Base-by-base conservation (phyloP, 2,113 vertebrate species). In the Gulo gulo region DNA sequence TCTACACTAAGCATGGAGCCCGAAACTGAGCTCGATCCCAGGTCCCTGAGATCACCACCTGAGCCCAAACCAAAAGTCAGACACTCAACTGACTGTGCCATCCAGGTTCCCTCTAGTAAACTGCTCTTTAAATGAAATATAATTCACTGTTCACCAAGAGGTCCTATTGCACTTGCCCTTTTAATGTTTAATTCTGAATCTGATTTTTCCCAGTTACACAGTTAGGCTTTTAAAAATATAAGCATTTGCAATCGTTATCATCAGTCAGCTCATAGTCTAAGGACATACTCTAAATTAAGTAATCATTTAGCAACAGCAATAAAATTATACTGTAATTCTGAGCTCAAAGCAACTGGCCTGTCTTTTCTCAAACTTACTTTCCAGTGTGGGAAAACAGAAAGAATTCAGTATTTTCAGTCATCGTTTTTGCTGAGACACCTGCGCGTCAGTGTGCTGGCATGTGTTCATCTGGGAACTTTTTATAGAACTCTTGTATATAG, bases 161-260 rank as follows among this genome's bases (percentile, higher is more conserved):
- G 15, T 47, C n/a, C 20, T 73, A 47, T 18, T 69, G 50, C 6
- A 86, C 9, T 78, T 21, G 83, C n/a, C 34, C n/a, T 21, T 93
- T 86, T 50, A 57, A n/a, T 92, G 42, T 94, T 92, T 90, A 45
- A 82, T 76, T 81, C 82, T 91, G 55, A 95, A 61, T 82, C 26
- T 16, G 29, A 36, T 71, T 73, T 81, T 80, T 83, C 45, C 74
- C 45, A 45, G 2, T 88, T 87, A 93, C 26, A 59, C 81, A 83
- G 81, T 65, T 59, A 61, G 9, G 14, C 76, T 92, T 97, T n/a
- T 47, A 7, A 50, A 84, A 74, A 61, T 89, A 95, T 63, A 69
- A 96, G 31, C 36, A 89, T 1, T 47, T 85, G 10, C 10, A 81
- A 24, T 15, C 67, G 65, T 76, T 95, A 82, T 87, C 85, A 45